phyloP scores from a whole-genome alignment of 2,113 vertebrate species.

The Ondatra zibethicus region DNA sequence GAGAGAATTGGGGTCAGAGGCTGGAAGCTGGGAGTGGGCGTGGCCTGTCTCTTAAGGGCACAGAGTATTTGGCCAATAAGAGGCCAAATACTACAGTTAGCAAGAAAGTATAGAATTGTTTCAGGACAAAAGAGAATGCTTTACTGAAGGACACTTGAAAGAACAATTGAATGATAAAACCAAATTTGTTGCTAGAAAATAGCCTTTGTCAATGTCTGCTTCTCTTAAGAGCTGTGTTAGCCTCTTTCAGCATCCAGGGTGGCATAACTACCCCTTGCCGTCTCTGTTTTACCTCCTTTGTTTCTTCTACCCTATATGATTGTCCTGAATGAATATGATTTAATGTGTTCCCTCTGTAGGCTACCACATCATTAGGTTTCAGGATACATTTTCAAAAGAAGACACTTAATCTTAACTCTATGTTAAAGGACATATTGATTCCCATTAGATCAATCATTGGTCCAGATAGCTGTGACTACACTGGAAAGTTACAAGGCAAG shows the following conservation, averaged over 20 bases:
- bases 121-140: background rate
- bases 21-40: too few relatives aligned
- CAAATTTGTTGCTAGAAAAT: background rate
- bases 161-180: constrained; percentile 1
- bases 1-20: too few relatives aligned
- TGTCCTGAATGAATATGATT: background rate
- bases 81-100: too few relatives aligned
- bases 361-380: background rate
- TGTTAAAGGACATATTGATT: background rate
- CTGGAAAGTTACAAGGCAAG: background rate
- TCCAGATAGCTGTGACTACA: background rate
- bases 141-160: background rate
- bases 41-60: too few relatives aligned
- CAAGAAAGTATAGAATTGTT: background rate
- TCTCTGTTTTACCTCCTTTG: background rate
- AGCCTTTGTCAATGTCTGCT: background rate
- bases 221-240: background rate
- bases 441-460: background rate
- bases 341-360: background rate
- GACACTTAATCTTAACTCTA: background rate
- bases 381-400: background rate
- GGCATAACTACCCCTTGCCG: background rate
- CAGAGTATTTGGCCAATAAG: too few relatives aligned
- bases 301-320: background rate
- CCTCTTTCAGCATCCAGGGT: background rate